These are phyloP conservation scores for Eira barbara DNA, from an alignment of 2,113 vertebrate genomes.

Conservation along the genomic window DNA sequence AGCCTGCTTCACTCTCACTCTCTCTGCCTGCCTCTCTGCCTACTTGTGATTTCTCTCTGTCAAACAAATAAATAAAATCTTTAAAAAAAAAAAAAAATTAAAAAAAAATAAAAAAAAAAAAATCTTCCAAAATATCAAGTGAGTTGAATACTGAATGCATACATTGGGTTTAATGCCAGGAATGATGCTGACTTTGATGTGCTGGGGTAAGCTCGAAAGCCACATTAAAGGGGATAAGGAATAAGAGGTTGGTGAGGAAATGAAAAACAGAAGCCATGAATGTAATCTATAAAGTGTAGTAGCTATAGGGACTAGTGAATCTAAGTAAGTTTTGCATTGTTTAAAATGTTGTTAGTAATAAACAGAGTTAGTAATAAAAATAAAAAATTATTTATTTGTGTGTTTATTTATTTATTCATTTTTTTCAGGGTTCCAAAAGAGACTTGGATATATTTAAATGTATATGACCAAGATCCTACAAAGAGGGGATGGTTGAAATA, in stretches of 20 bases:
- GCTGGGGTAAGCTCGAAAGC: neutral
- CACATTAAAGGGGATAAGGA: neutral
- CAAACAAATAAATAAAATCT: too few species aligned
- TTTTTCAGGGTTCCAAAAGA: neutral
- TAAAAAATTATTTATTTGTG: too few species aligned
- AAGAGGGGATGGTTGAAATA: neutral
- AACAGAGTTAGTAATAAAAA: too few species aligned
- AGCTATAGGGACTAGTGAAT: neutral
- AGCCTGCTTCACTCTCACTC: too few species aligned
- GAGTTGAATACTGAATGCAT: neutral
- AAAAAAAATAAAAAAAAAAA: too few species aligned
- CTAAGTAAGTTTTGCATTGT: neutral
- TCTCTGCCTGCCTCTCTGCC: too few species aligned
- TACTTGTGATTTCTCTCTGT: too few species aligned
- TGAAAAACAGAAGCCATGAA: neutral
- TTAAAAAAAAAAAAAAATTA: too few species aligned
- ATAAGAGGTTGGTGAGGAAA: neutral
- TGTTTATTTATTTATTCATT: too few species aligned
- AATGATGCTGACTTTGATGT: neutral
- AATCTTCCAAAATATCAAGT: neutral
- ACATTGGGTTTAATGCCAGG: neutral
- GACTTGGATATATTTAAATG: neutral
- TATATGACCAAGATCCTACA: neutral
- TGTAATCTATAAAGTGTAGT: neutral
- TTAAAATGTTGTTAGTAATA: neutral